Conservation (phyloP, 2,888 invertebrate species). For the Caenorhabditis sp. region DNA sequence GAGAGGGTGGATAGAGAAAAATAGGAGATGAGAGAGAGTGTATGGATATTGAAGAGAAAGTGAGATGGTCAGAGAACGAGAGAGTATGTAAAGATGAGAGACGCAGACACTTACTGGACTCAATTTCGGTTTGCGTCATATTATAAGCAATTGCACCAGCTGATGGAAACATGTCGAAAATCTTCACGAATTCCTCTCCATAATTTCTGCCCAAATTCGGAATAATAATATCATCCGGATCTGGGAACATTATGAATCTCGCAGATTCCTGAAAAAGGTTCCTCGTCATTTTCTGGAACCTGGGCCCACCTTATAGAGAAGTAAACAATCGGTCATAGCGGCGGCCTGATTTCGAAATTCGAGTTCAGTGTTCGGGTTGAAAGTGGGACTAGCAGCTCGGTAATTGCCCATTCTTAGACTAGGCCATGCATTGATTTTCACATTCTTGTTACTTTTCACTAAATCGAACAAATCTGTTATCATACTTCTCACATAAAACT, state of each 20-base stretch:
- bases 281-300: not conserved
- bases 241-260: constrained; percentile 56
- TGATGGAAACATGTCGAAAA: constrained; percentile 41
- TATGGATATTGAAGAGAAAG: constrained; percentile 18
- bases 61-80: constrained; percentile 13
- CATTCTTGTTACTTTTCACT: constrained; percentile 41
- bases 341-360: constrained; percentile 67
- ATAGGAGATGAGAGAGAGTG: constrained; percentile 16
- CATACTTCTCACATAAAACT: constrained; percentile 66
- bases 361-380: constrained; percentile 62
- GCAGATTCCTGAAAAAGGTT: constrained; percentile 56
- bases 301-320: constrained; percentile 48
- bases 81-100: not conserved
- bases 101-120: constrained; percentile 18
- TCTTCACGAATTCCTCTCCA: constrained; percentile 55
- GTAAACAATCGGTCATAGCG: constrained; percentile 66
- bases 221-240: constrained; percentile 60
- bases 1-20: too few species aligned
- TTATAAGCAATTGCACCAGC: constrained; percentile 54
- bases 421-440: constrained; percentile 56
- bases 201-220: constrained; percentile 55
- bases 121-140: constrained; percentile 44
- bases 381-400: constrained; percentile 39
- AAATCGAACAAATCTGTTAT: constrained; percentile 54
- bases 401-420: constrained; percentile 47